Evolutionary conservation across 2,113 vertebrate genomes (phyloP).

Genomic region (Cyprinodon variegatus): DNA sequence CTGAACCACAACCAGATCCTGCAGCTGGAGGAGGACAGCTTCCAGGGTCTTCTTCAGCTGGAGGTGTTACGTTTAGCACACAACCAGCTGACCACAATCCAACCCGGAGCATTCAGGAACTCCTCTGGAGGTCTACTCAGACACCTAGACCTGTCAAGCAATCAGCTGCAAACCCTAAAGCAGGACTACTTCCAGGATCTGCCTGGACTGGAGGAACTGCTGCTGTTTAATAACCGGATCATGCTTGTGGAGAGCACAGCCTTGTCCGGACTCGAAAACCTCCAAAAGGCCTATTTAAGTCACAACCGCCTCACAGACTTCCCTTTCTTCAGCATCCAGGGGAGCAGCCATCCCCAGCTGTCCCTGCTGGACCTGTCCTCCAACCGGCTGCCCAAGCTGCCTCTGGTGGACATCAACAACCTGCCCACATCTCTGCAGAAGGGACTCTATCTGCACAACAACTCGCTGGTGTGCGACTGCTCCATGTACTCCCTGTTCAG

Average conservation of each 20-base stretch:
- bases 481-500: constrained; percentile 83
- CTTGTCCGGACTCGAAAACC: constrained; percentile 77
- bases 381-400: constrained; percentile 87
- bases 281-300: constrained; percentile 91
- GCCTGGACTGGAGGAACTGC: constrained; percentile 85
- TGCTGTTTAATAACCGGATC: constrained; percentile 92
- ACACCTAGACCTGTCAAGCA: constrained; percentile 95
- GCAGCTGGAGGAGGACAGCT: constrained; percentile 76
- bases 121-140: constrained; percentile 69
- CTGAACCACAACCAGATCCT: constrained; percentile 89
- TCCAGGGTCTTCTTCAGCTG: constrained; percentile 80
- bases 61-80: constrained; percentile 85
- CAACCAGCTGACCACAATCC: constrained; percentile 82
- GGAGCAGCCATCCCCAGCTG: constrained; percentile 82
- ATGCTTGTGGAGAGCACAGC: constrained; percentile 80
- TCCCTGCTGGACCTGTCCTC: constrained; percentile 90
- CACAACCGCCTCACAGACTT: constrained; percentile 91
- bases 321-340: constrained; percentile 85
- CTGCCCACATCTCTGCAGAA: constrained; percentile 81
- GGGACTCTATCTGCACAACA: constrained; percentile 93
- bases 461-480: constrained; percentile 90
- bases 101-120: constrained; percentile 81
- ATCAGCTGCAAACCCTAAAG: constrained; percentile 80
- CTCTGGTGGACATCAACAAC: constrained; percentile 80
- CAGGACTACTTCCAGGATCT: constrained; percentile 84